Evolutionary conservation across 2,113 vertebrate species (phyloP), one percentile per base, ranked within the genome.

Genomic region (Chloropsis hardwickii): DNA sequence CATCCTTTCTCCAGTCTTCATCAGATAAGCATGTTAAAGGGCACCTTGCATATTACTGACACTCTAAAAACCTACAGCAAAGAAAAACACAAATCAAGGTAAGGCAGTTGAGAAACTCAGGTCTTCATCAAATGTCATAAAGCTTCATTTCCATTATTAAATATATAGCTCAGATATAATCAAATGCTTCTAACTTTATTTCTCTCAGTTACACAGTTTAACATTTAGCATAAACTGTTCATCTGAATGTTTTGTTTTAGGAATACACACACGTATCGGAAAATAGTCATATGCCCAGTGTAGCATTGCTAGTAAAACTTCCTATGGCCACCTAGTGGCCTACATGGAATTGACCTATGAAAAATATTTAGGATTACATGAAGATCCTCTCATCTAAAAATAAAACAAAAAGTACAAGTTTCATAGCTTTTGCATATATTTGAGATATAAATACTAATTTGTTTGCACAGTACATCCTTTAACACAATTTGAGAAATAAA

Each of bases 401-500:
- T 76, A 92, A 97, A 98, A 97, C 97, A 82, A 62, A 92, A 96
- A 95, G 96, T 97, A 97, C 98, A 97, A 90, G 57, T 86, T 95
- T 93, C 88, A 96, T 95, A 91, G 91, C 94, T 96, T 97, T 97
- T 95, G 95, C 96, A 97, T 98, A 98, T 98, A 98, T 98, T 98
- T 98, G 96, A 97, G 97, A 97, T 98, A 98, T 98, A 98, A 98
- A 98, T 98, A 98, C 95, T 98, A 96, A 95, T 97, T 97, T 97
- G 73, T 97, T 98, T 98, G 96, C 97, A 98, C 97, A 96, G 97
- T 98, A 98, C 98, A 98, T 97, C 94, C 94, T 98, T 90, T 91
- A 91, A 96, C 86, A 98, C 96, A 96, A 95, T 96, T 95, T 94
- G 90, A 96, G 94, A 97, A 97, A 96, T 95, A 81, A 96, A 94